These are phyloP conservation scores for Meriones psammophilus DNA, from an alignment of 2,797 vertebrate genomes.

Conservation along the genomic window DNA sequence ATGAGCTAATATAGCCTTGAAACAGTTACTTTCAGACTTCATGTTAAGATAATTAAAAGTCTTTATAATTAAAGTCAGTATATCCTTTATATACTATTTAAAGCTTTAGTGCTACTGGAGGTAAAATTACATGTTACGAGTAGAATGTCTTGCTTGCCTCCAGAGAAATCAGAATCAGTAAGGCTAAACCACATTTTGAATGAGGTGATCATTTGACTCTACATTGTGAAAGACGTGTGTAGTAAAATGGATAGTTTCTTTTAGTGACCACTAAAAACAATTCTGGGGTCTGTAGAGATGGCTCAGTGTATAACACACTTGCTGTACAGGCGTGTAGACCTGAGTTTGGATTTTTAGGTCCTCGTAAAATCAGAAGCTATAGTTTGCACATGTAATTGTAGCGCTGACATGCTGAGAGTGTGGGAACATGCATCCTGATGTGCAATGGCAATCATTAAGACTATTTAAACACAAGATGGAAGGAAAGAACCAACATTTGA, in stretches of 20 bases:
- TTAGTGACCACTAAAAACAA: neutral
- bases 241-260: neutral
- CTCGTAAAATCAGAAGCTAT: neutral
- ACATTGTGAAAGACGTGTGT: neutral
- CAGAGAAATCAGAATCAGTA: neutral
- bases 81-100: neutral
- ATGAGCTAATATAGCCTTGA: neutral
- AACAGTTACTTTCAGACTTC: neutral
- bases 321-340: neutral
- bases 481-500: neutral
- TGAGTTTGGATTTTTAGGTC: neutral
- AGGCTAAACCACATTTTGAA: neutral
- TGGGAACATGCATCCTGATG: neutral
- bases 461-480: neutral
- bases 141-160: neutral
- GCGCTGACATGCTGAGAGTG: neutral
- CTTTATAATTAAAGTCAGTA: neutral
- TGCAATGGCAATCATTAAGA: neutral
- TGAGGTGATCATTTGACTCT: neutral
- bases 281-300: neutral
- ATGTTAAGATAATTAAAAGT: constrained; percentile 22
- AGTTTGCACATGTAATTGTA: neutral
- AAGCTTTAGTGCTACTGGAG: neutral
- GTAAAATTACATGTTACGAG: neutral
- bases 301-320: neutral